Percentiles rank a stretch among this genome's conserved stretches.
These are phyloP conservation scores for Megalops cyprinoides DNA, from an alignment of 2,797 vertebrate genomes.

Conservation along the genomic window DNA sequence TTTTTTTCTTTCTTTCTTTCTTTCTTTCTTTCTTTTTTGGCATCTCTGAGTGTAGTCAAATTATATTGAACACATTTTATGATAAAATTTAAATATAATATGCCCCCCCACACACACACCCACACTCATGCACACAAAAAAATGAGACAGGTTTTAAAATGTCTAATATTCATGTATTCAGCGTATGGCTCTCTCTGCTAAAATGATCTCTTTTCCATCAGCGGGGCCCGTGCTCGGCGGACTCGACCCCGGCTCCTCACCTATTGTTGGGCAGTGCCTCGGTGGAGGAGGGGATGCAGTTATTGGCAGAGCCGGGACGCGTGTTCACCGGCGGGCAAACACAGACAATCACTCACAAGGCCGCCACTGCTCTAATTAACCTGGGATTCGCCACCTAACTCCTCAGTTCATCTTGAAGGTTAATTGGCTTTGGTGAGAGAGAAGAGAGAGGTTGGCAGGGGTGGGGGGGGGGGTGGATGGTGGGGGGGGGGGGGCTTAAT, in stretches of 20 bases:
- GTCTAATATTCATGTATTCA: conserved; percentile 8
- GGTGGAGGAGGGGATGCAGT: conserved; percentile 65
- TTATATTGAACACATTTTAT: background rate
- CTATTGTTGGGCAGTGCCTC: conserved; percentile 76
- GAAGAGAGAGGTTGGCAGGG: conserved; percentile 19
- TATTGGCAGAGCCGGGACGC: conserved; percentile 68
- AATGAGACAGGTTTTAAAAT: background rate
- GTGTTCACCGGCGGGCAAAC: conserved; percentile 79
- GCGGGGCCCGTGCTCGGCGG: background rate
- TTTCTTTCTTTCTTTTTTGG: too few relatives aligned
- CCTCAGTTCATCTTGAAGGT: conserved; percentile 73
- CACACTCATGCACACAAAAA: conserved; percentile 16
- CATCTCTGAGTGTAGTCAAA: too few relatives aligned
- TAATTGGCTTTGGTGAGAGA: conserved; percentile 80
- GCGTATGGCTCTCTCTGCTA: conserved; percentile 7
- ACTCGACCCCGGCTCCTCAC: conserved; percentile 61
- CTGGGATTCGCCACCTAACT: conserved; percentile 76
- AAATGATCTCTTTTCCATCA: conserved; percentile 21
- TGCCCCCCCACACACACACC: background rate
- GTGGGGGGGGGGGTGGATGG: conserved; percentile 30
- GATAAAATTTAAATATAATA: background rate
- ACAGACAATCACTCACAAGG: conserved; percentile 57
- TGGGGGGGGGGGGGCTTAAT: conserved; percentile 16
- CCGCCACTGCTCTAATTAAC: conserved; percentile 82
- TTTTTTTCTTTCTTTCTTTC: background rate